Base-by-base conservation (phyloP, 1,140 invertebrate genomes). In the Ceratitis capitata region DNA sequence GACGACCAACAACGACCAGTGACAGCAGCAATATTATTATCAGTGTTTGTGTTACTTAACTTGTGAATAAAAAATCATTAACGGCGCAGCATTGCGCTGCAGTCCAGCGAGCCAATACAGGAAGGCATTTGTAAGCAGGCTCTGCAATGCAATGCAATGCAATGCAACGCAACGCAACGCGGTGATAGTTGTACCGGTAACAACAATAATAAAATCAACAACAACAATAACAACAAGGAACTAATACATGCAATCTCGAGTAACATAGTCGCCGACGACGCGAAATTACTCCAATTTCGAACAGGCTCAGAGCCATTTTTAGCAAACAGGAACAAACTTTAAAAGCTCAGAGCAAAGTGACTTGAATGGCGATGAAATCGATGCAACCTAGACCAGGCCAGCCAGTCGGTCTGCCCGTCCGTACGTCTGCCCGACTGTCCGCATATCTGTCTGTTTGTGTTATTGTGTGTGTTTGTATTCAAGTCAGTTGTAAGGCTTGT, bases 261-360 rank as follows among this genome's bases (percentile, higher is more conserved):
- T 42, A 83, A 83, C 29, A 51, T 49, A 32, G 47, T 83, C n/a
- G 47, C 45, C 47, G 82, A 45, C 49, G 82, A 83, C 7, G 82
- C 88, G 87, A 90, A 90, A 89, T 90, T 90, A 90, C 89, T 90
- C 89, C 89, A 90, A 91, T 90, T 90, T 89, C 89, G 86, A 88
- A 89, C 86, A 86, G 88, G 87, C 86, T 84, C 69, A 51, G n/a
- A n/a, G 83, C 64, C 42, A 83, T 86, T 86, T 91, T 91, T 89
- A 90, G 89, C 87, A 90, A 91, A 91, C 89, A 89, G 89, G 89
- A 91, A 91, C 86, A 45, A 84, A 86, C 86, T 86, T 78, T 83
- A 87, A 85, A 85, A 86, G 88, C 86, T 85, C 87, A 86, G 58
- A 89, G 87, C 87, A 86, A 85, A 89, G 87, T 86, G 87, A 87